Evolutionary conservation across 2,797 vertebrate genomes (phyloP).

Genomic region (Micropoecilia bifurca): DNA sequence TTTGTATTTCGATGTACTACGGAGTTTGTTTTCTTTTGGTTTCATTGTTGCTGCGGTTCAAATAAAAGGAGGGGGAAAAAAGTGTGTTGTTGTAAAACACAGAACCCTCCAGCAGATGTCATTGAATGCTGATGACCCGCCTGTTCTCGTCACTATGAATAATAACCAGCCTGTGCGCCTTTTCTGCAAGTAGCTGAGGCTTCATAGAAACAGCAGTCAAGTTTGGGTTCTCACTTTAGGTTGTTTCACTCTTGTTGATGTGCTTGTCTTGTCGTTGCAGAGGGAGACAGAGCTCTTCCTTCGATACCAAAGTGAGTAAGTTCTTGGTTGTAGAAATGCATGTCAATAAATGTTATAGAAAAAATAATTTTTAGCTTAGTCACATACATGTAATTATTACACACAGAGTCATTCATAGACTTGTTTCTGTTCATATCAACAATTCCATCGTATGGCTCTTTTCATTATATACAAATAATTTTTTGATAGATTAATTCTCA

Average conservation of each 20-base stretch:
- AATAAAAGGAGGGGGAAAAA: not conserved
- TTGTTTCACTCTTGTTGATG: slow-evolving; percentile 20
- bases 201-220: slow-evolving; percentile 23
- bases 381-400: not conserved
- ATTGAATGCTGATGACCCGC: slow-evolving; percentile 23
- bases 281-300: slow-evolving; percentile 96
- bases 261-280: slow-evolving; percentile 76
- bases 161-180: slow-evolving; percentile 35
- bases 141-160: slow-evolving; percentile 44
- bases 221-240: not conserved
- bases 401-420: not conserved
- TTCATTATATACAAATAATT: not conserved
- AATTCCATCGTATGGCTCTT: not conserved
- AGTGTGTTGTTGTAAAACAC: slow-evolving; percentile 4
- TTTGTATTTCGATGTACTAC: not conserved
- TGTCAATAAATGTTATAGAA: not conserved
- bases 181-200: slow-evolving; percentile 45
- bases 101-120: not conserved
- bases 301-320: slow-evolving; percentile 96
- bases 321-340: not conserved
- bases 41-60: not conserved
- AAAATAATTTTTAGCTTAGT: not conserved
- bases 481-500: not conserved
- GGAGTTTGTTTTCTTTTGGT: not conserved
- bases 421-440: not conserved